These are phyloP conservation scores for Brachyistius frenatus DNA, from an alignment of 2,113 vertebrate genomes.

Conservation along the genomic window DNA sequence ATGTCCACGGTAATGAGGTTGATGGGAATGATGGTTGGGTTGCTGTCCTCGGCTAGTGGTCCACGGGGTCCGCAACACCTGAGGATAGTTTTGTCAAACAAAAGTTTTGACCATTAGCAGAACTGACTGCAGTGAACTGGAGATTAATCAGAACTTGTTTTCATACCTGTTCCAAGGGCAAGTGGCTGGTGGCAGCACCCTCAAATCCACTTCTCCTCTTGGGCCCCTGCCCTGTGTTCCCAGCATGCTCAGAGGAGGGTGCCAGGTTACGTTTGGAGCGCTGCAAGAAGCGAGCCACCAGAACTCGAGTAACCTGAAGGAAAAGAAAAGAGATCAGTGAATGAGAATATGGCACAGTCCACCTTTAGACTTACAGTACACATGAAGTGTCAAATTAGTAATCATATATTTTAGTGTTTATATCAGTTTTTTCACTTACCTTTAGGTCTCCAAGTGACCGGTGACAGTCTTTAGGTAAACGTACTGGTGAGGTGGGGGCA, in stretches of 20 bases:
- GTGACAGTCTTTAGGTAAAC: conserved; percentile 86
- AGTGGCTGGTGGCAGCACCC: conserved; percentile 51
- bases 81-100: conserved; percentile 1
- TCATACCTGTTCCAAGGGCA: conserved; percentile 83
- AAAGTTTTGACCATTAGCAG: neutral
- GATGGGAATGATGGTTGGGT: conserved; percentile 70
- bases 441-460: conserved; percentile 96
- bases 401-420: no score
- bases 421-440: conserved; percentile 59
- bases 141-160: neutral
- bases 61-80: conserved; percentile 87
- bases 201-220: conserved; percentile 83
- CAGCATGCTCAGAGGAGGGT: conserved; percentile 78
- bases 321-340: neutral
- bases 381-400: no score
- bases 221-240: conserved; percentile 80
- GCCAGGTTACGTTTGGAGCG: conserved; percentile 89
- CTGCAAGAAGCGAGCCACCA: conserved; percentile 94
- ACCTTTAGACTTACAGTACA: no score
- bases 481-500: conserved; percentile 77
- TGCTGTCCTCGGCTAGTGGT: conserved; percentile 66
- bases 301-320: conserved; percentile 87
- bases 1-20: conserved; percentile 77
- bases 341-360: neutral
- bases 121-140: neutral